phyloP scores from a whole-genome alignment of 2,113 vertebrate species.

The Cynocephalus volans region DNA sequence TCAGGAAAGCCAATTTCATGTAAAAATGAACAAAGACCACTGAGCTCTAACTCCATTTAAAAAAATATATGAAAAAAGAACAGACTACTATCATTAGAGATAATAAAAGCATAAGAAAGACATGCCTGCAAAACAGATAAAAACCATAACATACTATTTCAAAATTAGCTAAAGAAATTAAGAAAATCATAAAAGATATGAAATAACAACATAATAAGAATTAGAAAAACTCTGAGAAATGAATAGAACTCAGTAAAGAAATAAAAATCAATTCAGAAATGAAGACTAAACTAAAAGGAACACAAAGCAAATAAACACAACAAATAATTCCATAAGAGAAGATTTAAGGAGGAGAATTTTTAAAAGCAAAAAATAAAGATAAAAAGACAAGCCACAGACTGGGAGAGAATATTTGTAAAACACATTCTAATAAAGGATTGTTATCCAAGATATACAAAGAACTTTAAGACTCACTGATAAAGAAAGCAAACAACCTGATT shows the following conservation, averaged over 20 bases:
- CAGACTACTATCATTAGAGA: background rate
- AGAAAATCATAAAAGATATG: background rate
- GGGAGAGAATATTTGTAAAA: background rate
- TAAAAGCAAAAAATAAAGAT: background rate
- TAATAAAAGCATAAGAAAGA: background rate
- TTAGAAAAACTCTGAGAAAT: background rate
- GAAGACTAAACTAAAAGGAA: background rate
- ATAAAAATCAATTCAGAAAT: background rate
- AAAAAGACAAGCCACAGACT: background rate
- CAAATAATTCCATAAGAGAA: background rate
- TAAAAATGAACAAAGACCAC: background rate
- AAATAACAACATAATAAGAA: background rate
- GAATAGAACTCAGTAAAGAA: background rate
- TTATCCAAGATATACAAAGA: background rate
- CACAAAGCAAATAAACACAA: background rate
- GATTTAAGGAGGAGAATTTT: background rate
- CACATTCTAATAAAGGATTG: background rate
- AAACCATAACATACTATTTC: background rate
- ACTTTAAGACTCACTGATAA: background rate
- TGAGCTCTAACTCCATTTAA: background rate
- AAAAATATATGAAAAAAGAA: background rate
- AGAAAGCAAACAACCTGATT: background rate
- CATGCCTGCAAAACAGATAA: background rate
- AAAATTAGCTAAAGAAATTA: background rate
- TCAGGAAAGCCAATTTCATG: background rate